Base-by-base conservation (phyloP, 2,113 vertebrate species). In the Triplophysa tibetana region DNA sequence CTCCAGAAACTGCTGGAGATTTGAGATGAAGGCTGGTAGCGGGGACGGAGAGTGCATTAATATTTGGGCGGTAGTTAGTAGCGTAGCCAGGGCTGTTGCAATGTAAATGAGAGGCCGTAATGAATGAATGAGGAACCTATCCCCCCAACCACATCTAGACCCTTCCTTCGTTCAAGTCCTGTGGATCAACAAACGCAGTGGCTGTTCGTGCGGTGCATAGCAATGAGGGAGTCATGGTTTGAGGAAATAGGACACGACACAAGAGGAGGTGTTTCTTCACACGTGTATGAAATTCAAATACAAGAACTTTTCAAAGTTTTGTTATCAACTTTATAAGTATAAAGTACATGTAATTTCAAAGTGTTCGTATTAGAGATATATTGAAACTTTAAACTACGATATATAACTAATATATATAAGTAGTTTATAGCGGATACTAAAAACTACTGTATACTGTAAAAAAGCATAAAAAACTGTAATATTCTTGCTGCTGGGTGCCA, bases 201-300 rank as follows among this genome's bases (percentile, higher is more conserved):
- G 86, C 89, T 89, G 88, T 90, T 92, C 91, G 91, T 91, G 93
- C 89, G 85, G 89, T 86, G 93, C 93, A 94, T 94, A 94, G 93
- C 92, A 95, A 95, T 93, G 91, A 95, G 91, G 62, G 58, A 62
- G 67, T 52, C 38, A 60, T n/a, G 64, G 29, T 33, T 56, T 56
- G 33, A 48, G 24, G 54, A 66, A 54, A 75, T 1, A 23, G 38
- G 73, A 75, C 73, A 62, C 68, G 24, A 26, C 48, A 54, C 23
- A 21, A 58, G 54, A 21, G 54, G 19, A 10, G 54, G 4, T n/a
- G 19, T 24, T 62, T 8, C 9, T n/a, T 75, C 41, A 75, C 24
- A 75, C 56, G 50, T 38, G 56, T 45, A 21, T 38, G 13, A 21
- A 9, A 62, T 45, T 12, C 3, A 48, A 2, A 61, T 19, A 8